Conservation (phyloP, 2,888 invertebrate genomes). For the Parascotia fuliginaria region DNA sequence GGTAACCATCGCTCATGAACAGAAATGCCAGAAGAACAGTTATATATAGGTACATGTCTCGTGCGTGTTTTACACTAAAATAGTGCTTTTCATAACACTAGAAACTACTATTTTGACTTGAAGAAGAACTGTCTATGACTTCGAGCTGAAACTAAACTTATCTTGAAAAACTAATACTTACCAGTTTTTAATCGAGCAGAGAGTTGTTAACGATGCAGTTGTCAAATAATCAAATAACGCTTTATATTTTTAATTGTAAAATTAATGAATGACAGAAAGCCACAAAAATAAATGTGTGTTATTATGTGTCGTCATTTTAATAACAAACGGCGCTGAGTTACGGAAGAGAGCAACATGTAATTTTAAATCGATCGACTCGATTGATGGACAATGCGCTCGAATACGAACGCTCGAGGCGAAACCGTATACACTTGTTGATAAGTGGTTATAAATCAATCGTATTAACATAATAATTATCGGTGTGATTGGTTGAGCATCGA, state of each 20-base stretch:
- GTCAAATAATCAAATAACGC: too few species aligned
- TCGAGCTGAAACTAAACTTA: too few species aligned
- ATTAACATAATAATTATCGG: conserved; percentile 54
- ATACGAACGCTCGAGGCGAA: conserved; percentile 58
- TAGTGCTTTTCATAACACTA: too few species aligned
- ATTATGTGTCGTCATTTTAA: conserved; percentile 71
- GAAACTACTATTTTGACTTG: too few species aligned
- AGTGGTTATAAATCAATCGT: conserved; percentile 61
- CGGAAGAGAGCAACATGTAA: conserved; percentile 71
- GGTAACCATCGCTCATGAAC: too few species aligned
- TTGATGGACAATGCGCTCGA: conserved; percentile 63
- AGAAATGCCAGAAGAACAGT: too few species aligned
- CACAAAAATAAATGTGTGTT: conserved; percentile 60
- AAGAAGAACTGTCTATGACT: too few species aligned
- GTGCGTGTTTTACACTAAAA: too few species aligned
- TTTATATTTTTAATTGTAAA: conserved; percentile 47
- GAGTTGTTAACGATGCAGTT: too few species aligned
- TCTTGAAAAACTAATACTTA: conserved; percentile 3
- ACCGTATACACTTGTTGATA: conserved; percentile 60
- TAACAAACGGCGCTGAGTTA: conserved; percentile 64
- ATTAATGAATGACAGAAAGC: conserved; percentile 61
- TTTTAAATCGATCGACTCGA: conserved; percentile 61
- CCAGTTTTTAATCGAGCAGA: too few species aligned
- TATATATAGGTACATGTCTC: too few species aligned
- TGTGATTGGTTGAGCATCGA: conserved; percentile 44